Evolutionary conservation across 2,797 vertebrate genomes (phyloP), one percentile per base, ranked within the genome.

Genomic region (Halcyon badia): DNA sequence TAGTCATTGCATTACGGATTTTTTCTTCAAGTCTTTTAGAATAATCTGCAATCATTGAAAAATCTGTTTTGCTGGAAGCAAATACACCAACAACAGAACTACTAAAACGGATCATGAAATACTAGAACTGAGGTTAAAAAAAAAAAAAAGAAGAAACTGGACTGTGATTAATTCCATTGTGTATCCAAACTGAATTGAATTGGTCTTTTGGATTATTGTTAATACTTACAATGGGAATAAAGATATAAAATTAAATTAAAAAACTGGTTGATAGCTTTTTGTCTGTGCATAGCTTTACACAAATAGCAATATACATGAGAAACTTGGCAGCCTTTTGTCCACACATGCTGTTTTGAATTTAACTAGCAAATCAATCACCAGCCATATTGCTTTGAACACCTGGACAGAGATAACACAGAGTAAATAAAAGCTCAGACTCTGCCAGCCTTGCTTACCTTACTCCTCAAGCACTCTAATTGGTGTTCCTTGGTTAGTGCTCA

Each of bases 301-400:
- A 92, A 94, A 95, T 94, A 94, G 70, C 71, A 94, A 44, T 89
- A 89, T 87, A 75, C 81, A 89, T 80, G 86, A 93, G 88, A 90
- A 96, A 85, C 88, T 93, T 96, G 95, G 88, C 96, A 94, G 91
- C 61, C 65, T 70, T 75, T 69, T 80, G 76, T 77, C 83, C 70
- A 49, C 91, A 95, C 78, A 97, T 52, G 77, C 75, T 95, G 90
- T 79, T 94, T 95, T 96, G 89, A 95, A 86, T 87, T 95, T 95
- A 95, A 92, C 83, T 87, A 57, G 83, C 64, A 83, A 87, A 90
- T 96, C 91, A 94, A 82, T 94, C 81, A 86, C 95, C 89, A 97
- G 90, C 94, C 89, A 75, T 88, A 94, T 49, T 88, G 89, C 90
- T 97, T 97, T 95, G 94, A 97, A 97, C 82, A 58, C 84, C 81